Base-by-base conservation (phyloP, 2,888 invertebrate species). In the Sinotaia quadrata region DNA sequence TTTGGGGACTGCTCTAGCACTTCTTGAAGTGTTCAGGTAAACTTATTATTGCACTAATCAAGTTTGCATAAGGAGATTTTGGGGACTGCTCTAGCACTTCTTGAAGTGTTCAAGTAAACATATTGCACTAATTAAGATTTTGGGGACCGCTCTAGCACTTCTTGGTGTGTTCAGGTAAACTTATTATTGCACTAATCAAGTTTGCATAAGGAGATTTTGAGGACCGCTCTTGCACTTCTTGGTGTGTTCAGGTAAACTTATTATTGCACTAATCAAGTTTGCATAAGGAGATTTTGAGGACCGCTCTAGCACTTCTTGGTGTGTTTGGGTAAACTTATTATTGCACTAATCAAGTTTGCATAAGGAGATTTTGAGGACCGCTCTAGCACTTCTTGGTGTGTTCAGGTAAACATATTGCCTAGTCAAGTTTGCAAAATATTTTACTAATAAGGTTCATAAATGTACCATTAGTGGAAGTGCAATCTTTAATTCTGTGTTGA, bases 11-110 rank as follows among this genome's bases (percentile, higher is more conserved):
- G 66, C 86, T 18, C 72, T 87, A 7, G 81, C 84, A 0, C 79
- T 83, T 1, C 71, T 87, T 15, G 88, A 88, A 78, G 86, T 88
- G n/a, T 85, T 87, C 77, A 85, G 88, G 88, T 88, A 73, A 67
- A 71, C 41, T 10, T n/a, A 27, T 3, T 52, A 12, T 18, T 41
- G 61, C 4, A 18, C n/a, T 52, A 10, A n/a, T n/a, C n/a, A n/a
- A n/a, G n/a, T n/a, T n/a, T n/a, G n/a, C 91, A 92, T 78, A 90
- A 91, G 0, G 97, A 97, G 85, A 91, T 95, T 41, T 77, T 87
- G 41, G 81, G 71, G 34, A 84, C 87, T 10, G 66, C 86, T 18
- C 72, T 87, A 7, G 81, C 84, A 0, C 79, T 83, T 1, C 71
- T 87, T 15, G 88, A 88, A 78, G 86, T 88, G n/a, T 85, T 87